A percentile compares a stretch with the other conserved stretches of the same genome.
These are phyloP conservation scores for Eulemur rufifrons DNA, from an alignment of 2,113 vertebrate species.

Conservation along the genomic window DNA sequence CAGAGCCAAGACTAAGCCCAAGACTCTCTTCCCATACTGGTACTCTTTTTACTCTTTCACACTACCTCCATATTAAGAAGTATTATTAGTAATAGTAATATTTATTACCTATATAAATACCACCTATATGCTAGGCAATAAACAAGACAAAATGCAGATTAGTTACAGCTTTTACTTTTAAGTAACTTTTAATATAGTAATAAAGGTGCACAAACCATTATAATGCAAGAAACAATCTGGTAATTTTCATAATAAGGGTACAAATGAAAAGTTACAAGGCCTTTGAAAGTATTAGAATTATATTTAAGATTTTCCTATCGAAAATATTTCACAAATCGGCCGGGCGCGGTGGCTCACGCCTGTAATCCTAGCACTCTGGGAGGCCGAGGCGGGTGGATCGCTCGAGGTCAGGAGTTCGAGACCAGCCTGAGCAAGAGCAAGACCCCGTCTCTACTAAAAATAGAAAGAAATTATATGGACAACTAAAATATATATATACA, in stretches of 20 bases:
- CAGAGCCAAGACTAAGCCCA: neutral
- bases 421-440: too few relatives aligned
- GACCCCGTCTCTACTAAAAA: too few relatives aligned
- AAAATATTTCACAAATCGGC: constrained; percentile 33
- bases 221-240: neutral
- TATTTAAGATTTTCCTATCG: neutral
- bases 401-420: too few relatives aligned
- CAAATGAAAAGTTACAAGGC: neutral
- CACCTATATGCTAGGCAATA: neutral
- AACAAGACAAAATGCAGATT: neutral
- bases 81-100: neutral
- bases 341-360: too few relatives aligned
- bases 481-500: too few relatives aligned
- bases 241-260: neutral
- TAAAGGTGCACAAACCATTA: neutral
- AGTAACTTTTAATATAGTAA: neutral
- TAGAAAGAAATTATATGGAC: too few relatives aligned
- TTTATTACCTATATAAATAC: neutral
- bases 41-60: neutral
- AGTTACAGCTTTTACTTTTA: neutral
- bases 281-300: neutral
- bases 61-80: neutral
- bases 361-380: too few relatives aligned
- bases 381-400: too few relatives aligned
- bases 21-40: neutral